Conservation (phyloP, 2,797 vertebrate species). For the Crenuchus spilurus region DNA sequence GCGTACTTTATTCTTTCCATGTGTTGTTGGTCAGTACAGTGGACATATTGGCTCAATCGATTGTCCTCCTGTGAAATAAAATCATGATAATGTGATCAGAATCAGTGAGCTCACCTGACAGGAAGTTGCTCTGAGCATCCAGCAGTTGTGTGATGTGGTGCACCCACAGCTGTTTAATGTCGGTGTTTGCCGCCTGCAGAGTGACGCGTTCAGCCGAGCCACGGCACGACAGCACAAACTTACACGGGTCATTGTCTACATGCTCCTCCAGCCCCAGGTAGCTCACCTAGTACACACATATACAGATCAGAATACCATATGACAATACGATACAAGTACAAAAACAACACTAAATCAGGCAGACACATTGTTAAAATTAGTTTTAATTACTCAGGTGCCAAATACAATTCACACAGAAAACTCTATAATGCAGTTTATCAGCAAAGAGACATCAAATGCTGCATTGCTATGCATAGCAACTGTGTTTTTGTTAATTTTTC, state of each 20-base stretch:
- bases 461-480: too few relatives aligned
- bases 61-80: too few relatives aligned
- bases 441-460: too few relatives aligned
- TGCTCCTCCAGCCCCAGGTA: conserved; percentile 89
- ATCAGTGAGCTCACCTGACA: conserved; percentile 80
- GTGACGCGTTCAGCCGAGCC: conserved; percentile 90
- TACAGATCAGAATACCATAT: not conserved
- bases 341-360: not conserved
- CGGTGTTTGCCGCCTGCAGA: conserved; percentile 92
- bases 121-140: conserved; percentile 92
- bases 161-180: conserved; percentile 94
- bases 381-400: too few relatives aligned
- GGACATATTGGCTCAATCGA: too few relatives aligned
- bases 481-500: too few relatives aligned
- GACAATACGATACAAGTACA: too few relatives aligned
- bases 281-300: conserved; percentile 79
- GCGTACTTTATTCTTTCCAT: too few relatives aligned
- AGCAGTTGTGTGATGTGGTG: conserved; percentile 89
- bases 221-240: conserved; percentile 88
- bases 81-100: not conserved
- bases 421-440: too few relatives aligned
- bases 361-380: not conserved
- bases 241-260: conserved; percentile 91
- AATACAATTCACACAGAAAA: too few relatives aligned
- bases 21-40: too few relatives aligned